Conservation (phyloP, 2,888 invertebrate species). For the Epirrhoe alternata region DNA sequence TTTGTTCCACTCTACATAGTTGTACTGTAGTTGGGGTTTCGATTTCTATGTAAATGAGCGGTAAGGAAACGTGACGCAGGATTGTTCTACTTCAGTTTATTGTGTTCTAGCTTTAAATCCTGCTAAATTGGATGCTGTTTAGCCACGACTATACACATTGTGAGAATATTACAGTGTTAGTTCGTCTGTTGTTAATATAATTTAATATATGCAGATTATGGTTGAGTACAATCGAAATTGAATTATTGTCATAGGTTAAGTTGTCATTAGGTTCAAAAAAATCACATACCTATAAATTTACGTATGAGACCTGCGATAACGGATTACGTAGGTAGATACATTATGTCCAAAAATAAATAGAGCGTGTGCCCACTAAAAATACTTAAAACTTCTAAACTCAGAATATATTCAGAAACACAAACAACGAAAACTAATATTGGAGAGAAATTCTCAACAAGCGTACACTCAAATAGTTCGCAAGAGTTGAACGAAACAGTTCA, state of each 20-base stretch:
- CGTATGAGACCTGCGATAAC: too few species aligned
- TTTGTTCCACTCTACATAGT: constrained; percentile 41
- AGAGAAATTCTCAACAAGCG: too few species aligned
- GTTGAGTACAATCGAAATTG: not conserved
- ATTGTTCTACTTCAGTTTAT: constrained; percentile 25
- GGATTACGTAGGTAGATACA: too few species aligned
- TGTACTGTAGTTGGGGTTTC: constrained; percentile 33
- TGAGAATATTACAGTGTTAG: not conserved
- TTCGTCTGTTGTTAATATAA: not conserved
- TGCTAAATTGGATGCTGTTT: not conserved
- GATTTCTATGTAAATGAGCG: constrained; percentile 48
- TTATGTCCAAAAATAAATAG: too few species aligned
- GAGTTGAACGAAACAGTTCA: not conserved
- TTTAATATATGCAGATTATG: not conserved
- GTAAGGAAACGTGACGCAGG: constrained; percentile 31
- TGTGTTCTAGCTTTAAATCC: constrained; percentile 2
- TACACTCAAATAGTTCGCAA: too few species aligned
- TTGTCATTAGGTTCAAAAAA: not conserved
- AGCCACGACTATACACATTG: not conserved
- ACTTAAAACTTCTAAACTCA: too few species aligned
- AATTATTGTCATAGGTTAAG: not conserved
- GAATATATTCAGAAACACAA: too few species aligned
- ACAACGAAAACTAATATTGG: too few species aligned
- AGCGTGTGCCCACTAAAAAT: too few species aligned
- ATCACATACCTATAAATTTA: too few species aligned